A percentile compares a stretch with the other conserved stretches of the same genome.
phyloP scores from a whole-genome alignment of 2,888 invertebrate species.

The Campaea margaritaria region DNA sequence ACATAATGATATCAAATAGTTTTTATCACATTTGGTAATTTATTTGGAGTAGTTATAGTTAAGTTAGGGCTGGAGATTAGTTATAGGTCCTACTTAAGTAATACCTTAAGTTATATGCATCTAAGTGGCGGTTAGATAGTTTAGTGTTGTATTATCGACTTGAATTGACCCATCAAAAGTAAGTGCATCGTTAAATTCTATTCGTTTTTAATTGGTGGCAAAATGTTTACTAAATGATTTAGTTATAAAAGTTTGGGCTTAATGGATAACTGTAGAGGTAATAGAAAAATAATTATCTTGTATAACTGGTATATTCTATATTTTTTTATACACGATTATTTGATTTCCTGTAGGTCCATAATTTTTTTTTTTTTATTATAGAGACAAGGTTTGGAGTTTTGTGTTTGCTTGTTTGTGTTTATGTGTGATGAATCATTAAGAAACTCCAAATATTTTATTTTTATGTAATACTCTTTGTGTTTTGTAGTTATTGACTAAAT shows the following conservation, averaged over 20 bases:
- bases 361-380: too few relatives aligned
- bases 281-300: too few relatives aligned
- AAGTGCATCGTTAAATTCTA: slow-evolving; percentile 18
- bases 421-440: too few relatives aligned
- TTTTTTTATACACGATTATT: too few relatives aligned
- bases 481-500: too few relatives aligned
- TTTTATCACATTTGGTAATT: slow-evolving; percentile 20
- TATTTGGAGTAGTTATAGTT: slow-evolving; percentile 22
- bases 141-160: slow-evolving; percentile 11
- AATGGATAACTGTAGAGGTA: too few relatives aligned
- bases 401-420: too few relatives aligned
- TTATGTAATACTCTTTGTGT: too few relatives aligned
- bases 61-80: slow-evolving; percentile 19
- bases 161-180: slow-evolving; percentile 23
- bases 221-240: slow-evolving; percentile 10
- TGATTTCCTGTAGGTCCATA: too few relatives aligned
- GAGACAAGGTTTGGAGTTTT: too few relatives aligned
- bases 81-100: slow-evolving; percentile 19
- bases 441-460: too few relatives aligned
- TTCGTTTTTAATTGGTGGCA: slow-evolving; percentile 19
- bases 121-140: slow-evolving; percentile 22
- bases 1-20: slow-evolving; percentile 9
- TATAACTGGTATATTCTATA: too few relatives aligned
- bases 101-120: slow-evolving; percentile 6
- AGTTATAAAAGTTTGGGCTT: neutral